Conservation (phyloP, 2,113 vertebrate genomes). For the Rutilus rutilus region DNA sequence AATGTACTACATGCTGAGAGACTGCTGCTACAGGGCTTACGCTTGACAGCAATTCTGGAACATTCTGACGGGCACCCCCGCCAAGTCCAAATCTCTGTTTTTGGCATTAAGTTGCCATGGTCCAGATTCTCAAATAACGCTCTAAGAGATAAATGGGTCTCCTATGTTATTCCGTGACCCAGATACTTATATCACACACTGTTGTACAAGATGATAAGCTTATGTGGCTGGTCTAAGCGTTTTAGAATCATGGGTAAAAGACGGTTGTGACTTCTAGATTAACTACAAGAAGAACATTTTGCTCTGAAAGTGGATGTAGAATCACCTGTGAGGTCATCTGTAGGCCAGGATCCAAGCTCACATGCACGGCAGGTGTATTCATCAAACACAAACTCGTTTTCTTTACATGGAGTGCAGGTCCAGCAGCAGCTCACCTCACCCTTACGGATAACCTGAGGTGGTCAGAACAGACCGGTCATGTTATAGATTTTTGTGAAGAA, state of each 20-base stretch:
- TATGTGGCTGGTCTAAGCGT: neutral
- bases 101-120: slow-evolving; percentile 37
- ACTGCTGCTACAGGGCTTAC: slow-evolving; percentile 17
- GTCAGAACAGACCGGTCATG: neutral
- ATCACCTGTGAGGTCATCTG: slow-evolving; percentile 90
- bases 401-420: slow-evolving; percentile 98
- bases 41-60: slow-evolving; percentile 40
- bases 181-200: slow-evolving; percentile 32
- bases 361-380: slow-evolving; percentile 97
- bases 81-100: slow-evolving; percentile 47
- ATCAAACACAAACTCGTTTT: slow-evolving; percentile 95
- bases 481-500: slow-evolving; percentile 5
- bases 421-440: slow-evolving; percentile 99
- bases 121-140: slow-evolving; percentile 46
- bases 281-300: neutral
- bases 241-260: slow-evolving; percentile 9
- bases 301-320: neutral
- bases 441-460: slow-evolving; percentile 92
- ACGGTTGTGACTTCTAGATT: neutral
- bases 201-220: slow-evolving; percentile 17
- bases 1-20: slow-evolving; percentile 18
- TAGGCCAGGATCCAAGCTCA: slow-evolving; percentile 93
- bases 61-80: slow-evolving; percentile 27
- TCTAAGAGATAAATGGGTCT: slow-evolving; percentile 48
- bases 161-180: slow-evolving; percentile 38